Evolutionary conservation across 2,113 vertebrate genomes (phyloP).

Genomic region (Mormoops blainvillei): DNA sequence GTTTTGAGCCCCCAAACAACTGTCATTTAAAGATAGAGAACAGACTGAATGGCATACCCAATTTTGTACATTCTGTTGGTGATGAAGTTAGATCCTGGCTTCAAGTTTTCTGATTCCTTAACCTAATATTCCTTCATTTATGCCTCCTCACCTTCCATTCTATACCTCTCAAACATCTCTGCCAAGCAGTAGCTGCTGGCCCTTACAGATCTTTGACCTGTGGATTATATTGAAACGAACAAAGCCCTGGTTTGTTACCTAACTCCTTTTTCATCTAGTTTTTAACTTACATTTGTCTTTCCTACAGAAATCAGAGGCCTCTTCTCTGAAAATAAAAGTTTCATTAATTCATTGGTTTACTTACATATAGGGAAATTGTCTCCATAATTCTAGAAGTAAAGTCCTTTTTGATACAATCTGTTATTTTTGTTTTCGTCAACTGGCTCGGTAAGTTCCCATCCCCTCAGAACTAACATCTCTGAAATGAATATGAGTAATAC

Average conservation of each 20-base stretch:
- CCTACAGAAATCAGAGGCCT: not conserved
- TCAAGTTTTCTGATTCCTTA: not conserved
- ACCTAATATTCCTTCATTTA: not conserved
- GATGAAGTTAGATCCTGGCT: not conserved
- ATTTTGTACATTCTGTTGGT: not conserved
- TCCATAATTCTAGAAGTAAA: not conserved
- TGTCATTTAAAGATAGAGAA: not conserved
- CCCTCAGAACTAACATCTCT: not conserved
- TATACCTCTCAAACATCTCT: not conserved
- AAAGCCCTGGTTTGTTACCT: not conserved
- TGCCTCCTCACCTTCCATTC: not conserved
- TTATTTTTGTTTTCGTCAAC: not conserved
- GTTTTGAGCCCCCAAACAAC: not conserved
- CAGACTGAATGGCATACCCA: not conserved
- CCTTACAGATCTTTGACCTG: not conserved
- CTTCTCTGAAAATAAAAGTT: slow-evolving; percentile 19
- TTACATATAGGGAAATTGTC: not conserved
- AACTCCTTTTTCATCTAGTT: not conserved
- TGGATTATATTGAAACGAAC: not conserved
- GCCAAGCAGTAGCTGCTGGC: not conserved
- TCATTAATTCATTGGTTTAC: not conserved
- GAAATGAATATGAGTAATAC: not conserved
- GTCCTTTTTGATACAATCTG: not conserved
- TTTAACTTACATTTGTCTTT: not conserved
- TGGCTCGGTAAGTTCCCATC: not conserved